A percentile compares a stretch with the other conserved stretches of the same genome.
phyloP scores from a whole-genome alignment of 2,888 invertebrate genomes.

The Sturmia bella region DNA sequence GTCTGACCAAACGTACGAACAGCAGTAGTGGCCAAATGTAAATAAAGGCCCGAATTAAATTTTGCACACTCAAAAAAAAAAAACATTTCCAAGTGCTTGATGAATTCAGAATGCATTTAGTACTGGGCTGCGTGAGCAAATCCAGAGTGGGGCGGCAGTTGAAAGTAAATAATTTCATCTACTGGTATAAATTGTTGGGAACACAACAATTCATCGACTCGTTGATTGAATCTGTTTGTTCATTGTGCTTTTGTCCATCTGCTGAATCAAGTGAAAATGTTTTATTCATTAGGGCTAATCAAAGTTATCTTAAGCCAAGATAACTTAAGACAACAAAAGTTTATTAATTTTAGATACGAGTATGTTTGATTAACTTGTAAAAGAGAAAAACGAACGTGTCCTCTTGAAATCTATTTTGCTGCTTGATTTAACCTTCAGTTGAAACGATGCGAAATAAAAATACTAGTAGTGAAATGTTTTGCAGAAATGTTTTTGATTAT shows the following conservation, averaged over 20 bases:
- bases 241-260: too few relatives aligned
- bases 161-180: constrained; percentile 19
- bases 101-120: too few relatives aligned
- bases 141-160: background rate
- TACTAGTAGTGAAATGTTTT: too few relatives aligned
- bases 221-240: constrained; percentile 33
- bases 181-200: constrained; percentile 20
- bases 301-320: constrained; percentile 59
- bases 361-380: constrained; percentile 41
- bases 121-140: background rate
- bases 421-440: constrained; percentile 14
- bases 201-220: constrained; percentile 1
- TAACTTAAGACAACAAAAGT: constrained; percentile 50
- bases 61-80: constrained; percentile 54
- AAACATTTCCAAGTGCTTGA: constrained; percentile 42
- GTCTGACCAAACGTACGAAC: constrained; percentile 51
- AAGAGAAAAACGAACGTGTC: background rate
- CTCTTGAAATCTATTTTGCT: background rate
- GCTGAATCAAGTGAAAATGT: constrained; percentile 49
- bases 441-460: constrained; percentile 20
- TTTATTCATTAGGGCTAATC: constrained; percentile 68
- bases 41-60: constrained; percentile 63
- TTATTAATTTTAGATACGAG: constrained; percentile 51
- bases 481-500: too few relatives aligned
- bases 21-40: constrained; percentile 67